Base-by-base conservation (phyloP, 64 coral and sea anemone species). In the Montipora sp. region DNA sequence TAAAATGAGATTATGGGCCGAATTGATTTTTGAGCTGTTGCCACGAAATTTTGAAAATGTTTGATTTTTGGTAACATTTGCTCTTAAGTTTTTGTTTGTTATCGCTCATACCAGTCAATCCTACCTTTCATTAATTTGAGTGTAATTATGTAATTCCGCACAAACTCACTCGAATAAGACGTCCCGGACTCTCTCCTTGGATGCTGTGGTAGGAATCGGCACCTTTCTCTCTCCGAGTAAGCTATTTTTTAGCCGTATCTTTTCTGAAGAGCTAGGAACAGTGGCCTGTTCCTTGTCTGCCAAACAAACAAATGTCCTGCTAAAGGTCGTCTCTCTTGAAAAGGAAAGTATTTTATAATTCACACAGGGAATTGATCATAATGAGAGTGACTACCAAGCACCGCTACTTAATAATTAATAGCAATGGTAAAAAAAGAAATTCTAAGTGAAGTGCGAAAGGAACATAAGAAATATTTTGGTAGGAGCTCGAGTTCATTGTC, bases 241-340 rank as follows among this genome's bases (percentile, higher is more conserved):
- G 77, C 85, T 92, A 77, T 81, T 53, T n/a, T 27, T 23, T 22
- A 92, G 63, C 5, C 24, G 7, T 12, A 87, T 13, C 20, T 92
- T 92, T 71, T 92, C 81, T 10, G 45, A 59, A 70, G 46, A 57
- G 2, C 70, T 85, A 76, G 90, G 80, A 55, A 84, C 81, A 15
- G 43, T 51, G 3, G 48, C 75, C 59, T 75, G n/a, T 19, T 84
- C 73, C 10, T 12, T 71, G 14, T 66, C 2, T 47, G 80, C 68
- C 10, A 92, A 72, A 58, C 90, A 92, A 57, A 92, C 67, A 70
- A 92, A 86, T 9, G 90, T 78, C 61, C 74, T 92, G 75, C 77
- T 91, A 68, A 91, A 45, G 20, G 77, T 72, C 59, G 59, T 77
- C 68, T 92, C 90, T 85, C 51, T 82, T 63, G 1, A 59, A 82